Conservation (phyloP, 1,140 invertebrate genomes). For the Drosophila simulans region DNA sequence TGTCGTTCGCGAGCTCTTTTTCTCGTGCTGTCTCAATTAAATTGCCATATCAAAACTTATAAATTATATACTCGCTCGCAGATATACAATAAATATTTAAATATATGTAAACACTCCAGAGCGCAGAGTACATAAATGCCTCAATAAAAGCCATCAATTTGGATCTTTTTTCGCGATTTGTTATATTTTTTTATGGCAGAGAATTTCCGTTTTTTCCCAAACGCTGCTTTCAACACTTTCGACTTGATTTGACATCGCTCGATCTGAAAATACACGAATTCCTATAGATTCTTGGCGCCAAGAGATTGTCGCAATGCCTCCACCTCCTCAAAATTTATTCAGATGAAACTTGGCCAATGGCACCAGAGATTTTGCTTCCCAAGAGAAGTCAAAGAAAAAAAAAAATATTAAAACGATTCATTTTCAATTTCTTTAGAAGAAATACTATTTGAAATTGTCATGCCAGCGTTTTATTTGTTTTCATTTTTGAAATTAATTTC, state of each 20-base stretch:
- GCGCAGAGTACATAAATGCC: constrained; percentile 31
- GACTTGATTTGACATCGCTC: constrained; percentile 53
- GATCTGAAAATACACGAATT: constrained; percentile 41
- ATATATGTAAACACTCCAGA: constrained; percentile 45
- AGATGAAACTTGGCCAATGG: constrained; percentile 1
- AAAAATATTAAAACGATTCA: constrained; percentile 42
- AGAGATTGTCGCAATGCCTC: constrained; percentile 66
- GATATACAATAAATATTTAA: constrained; percentile 48
- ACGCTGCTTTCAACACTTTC: constrained; percentile 68
- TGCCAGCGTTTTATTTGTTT: constrained; percentile 19
- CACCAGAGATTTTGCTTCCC: constrained; percentile 14
- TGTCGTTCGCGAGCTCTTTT: constrained; percentile 22
- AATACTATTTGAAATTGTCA: constrained; percentile 65
- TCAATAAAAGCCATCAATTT: constrained; percentile 59
- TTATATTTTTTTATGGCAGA: constrained; percentile 54
- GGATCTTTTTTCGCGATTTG: constrained; percentile 36
- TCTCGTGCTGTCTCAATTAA: constrained; percentile 59
- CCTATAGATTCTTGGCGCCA: constrained; percentile 75
- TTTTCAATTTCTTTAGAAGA: constrained; percentile 60
- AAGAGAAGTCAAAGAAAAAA: constrained; percentile 10
- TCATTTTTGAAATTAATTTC: constrained; percentile 31
- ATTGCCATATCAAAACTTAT: constrained; percentile 68
- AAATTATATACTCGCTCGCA: constrained; percentile 60
- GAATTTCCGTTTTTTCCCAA: constrained; percentile 60
- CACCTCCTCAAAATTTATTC: constrained; percentile 17